Percentiles rank a stretch among this genome's conserved stretches.
These are phyloP conservation scores for Elysia chlorotica DNA, from an alignment of 1,140 invertebrate species.

Conservation along the genomic window DNA sequence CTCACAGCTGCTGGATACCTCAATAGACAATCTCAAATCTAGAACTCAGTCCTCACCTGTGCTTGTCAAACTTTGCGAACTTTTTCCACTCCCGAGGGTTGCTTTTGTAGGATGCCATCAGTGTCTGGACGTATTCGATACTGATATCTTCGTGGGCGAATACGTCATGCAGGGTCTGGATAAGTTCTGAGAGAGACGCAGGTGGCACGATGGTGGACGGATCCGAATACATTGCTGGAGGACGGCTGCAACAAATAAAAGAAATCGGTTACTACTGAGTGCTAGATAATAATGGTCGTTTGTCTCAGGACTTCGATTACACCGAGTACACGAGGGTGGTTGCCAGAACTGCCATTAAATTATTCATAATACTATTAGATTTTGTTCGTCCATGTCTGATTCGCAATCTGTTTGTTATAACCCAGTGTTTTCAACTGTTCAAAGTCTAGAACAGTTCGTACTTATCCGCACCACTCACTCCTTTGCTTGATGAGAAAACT, in stretches of 20 bases:
- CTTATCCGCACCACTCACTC: too few species aligned
- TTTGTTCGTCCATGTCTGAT: neutral
- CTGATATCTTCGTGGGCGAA: constrained; percentile 67
- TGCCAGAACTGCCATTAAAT: neutral
- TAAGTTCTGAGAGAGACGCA: neutral
- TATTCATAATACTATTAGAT: neutral
- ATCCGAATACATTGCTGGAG: neutral
- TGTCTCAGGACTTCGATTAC: too few species aligned
- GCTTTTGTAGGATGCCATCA: constrained; percentile 86
- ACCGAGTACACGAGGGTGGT: neutral
- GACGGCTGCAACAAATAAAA: neutral
- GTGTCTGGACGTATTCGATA: constrained; percentile 82
- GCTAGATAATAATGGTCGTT: neutral
- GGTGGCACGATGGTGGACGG: neutral
- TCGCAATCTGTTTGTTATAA: neutral
- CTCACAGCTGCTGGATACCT: neutral
- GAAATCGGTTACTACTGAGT: neutral
- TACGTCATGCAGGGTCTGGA: constrained; percentile 6
- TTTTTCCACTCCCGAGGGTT: constrained; percentile 90
- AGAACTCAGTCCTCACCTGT: constrained; percentile 69
- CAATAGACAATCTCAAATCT: neutral
- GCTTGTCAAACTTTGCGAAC: constrained; percentile 92
- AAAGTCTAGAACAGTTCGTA: too few species aligned
- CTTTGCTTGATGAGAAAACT: too few species aligned
- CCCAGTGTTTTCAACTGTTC: neutral